A percentile compares a stretch with the other conserved stretches of the same genome.
phyloP scores from a whole-genome alignment of 2,888 invertebrate genomes.

The Meteorus cinctellus region DNA sequence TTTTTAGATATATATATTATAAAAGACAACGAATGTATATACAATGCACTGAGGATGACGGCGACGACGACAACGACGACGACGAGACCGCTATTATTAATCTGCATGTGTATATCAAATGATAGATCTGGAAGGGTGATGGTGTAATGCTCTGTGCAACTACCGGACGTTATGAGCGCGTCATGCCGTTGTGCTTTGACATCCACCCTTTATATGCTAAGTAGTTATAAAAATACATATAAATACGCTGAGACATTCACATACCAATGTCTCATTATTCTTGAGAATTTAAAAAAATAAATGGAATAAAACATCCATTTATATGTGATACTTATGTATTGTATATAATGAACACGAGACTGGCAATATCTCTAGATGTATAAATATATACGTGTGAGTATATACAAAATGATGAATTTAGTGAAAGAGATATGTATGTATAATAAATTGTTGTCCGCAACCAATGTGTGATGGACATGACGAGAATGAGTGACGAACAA shows the following conservation, averaged over 20 bases:
- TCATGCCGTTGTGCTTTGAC: slow-evolving; percentile 60
- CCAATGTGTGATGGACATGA: slow-evolving; percentile 5
- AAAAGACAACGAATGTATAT: slow-evolving; percentile 17
- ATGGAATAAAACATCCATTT: neutral
- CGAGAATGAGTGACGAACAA: slow-evolving; percentile 43
- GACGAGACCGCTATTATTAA: slow-evolving; percentile 67
- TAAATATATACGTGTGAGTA: neutral
- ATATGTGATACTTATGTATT: neutral
- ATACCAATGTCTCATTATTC: slow-evolving; percentile 36
- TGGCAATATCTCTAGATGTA: neutral
- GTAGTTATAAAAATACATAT: slow-evolving; percentile 32
- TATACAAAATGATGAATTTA: slow-evolving; percentile 14
- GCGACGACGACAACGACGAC: slow-evolving; percentile 14
- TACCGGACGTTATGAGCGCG: slow-evolving; percentile 64
- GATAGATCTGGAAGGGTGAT: slow-evolving; percentile 53
- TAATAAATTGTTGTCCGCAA: slow-evolving; percentile 29
- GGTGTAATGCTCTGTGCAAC: slow-evolving; percentile 41
- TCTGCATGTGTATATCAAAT: slow-evolving; percentile 55
- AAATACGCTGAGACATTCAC: slow-evolving; percentile 36
- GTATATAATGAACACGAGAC: neutral
- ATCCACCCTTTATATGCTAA: slow-evolving; percentile 58
- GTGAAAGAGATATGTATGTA: neutral
- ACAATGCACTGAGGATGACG: slow-evolving; percentile 47
- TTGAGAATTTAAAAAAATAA: slow-evolving; percentile 23
- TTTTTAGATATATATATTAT: neutral